phyloP scores from a whole-genome alignment of 92 coral and sea anemone genomes.

The Desmophyllum pertusum region DNA sequence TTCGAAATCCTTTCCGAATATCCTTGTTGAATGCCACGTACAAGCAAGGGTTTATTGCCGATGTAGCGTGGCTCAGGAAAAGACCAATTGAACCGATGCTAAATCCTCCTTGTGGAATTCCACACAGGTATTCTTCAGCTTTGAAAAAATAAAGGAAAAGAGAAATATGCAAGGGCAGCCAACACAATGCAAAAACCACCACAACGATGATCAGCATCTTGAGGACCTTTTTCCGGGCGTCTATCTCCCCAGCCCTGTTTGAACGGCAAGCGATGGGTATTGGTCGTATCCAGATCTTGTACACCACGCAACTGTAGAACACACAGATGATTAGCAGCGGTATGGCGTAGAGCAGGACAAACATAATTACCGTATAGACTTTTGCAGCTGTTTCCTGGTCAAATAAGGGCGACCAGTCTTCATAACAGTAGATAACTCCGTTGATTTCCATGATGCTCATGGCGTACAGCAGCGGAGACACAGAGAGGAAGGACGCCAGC shows the following conservation, averaged over 20 bases:
- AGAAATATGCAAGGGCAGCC: constrained; percentile 78
- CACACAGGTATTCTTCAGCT: constrained; percentile 58
- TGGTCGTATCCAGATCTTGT: constrained; percentile 61
- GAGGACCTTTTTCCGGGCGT: constrained; percentile 54
- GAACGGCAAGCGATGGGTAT: constrained; percentile 55
- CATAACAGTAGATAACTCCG: constrained; percentile 63
- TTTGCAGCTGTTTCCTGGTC: constrained; percentile 69
- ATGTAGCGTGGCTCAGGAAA: constrained; percentile 79
- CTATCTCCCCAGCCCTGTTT: constrained; percentile 30
- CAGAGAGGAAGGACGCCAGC: constrained; percentile 60
- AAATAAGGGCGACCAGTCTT: constrained; percentile 76
- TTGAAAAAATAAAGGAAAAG: constrained; percentile 65
- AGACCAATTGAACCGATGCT: constrained; percentile 73
- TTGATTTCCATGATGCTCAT: constrained; percentile 46
- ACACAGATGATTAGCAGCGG: constrained; percentile 69
- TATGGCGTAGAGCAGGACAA: constrained; percentile 70
- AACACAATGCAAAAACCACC: constrained; percentile 73
- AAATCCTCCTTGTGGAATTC: constrained; percentile 59
- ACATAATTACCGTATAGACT: constrained; percentile 63
- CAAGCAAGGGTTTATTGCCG: constrained; percentile 74
- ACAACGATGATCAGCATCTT: constrained; percentile 58
- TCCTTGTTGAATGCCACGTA: constrained; percentile 65
- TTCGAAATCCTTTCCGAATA: constrained; percentile 44
- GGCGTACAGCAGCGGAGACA: constrained; percentile 79
- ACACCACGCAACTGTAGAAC: constrained; percentile 57